Percentiles rank a stretch among this genome's conserved stretches.
Evolutionary conservation across 2,888 invertebrate species (phyloP).

Genomic region (Volucella inflata): DNA sequence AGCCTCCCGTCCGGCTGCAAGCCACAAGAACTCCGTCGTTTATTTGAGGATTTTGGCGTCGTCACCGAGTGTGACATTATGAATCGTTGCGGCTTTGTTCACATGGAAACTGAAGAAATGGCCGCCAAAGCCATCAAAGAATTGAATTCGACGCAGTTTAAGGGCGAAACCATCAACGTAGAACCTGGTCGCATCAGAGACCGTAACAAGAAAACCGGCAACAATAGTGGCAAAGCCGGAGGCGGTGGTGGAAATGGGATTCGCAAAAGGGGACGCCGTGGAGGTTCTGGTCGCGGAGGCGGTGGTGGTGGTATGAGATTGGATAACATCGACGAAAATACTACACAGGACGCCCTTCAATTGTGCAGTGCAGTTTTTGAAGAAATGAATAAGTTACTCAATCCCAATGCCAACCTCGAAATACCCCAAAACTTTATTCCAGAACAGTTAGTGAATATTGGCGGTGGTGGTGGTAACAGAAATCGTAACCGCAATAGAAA

Average conservation of each 20-base stretch:
- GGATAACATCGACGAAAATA: conserved; percentile 56
- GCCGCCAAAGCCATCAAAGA: conserved; percentile 92
- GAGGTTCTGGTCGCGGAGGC: conserved; percentile 43
- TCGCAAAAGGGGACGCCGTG: conserved; percentile 61
- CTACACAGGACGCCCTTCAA: conserved; percentile 64
- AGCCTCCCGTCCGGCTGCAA: conserved; percentile 94
- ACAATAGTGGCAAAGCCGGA: conserved; percentile 46
- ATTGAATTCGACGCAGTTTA: conserved; percentile 91
- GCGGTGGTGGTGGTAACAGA: conserved; percentile 51
- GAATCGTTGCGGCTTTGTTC: conserved; percentile 97
- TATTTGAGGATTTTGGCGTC: conserved; percentile 93
- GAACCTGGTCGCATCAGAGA: conserved; percentile 92
- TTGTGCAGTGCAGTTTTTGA: conserved; percentile 71
- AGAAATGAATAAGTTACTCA: conserved; percentile 67
- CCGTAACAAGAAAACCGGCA: conserved; percentile 47
- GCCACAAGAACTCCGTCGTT: conserved; percentile 90
- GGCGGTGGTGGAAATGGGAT: conserved; percentile 76
- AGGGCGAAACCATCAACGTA: conserved; percentile 93
- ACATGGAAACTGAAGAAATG: conserved; percentile 92
- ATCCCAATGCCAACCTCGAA: conserved; percentile 25
- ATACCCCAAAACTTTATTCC: no score
- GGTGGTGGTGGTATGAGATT: conserved; percentile 57
- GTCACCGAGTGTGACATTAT: conserved; percentile 97
- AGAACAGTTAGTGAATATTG: conserved; percentile 4
- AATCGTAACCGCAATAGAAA: conserved; percentile 44